Percentiles rank a stretch among this genome's conserved stretches.
Conservation (phyloP, 2,797 vertebrate species). For the Rhabdomys pumilio region DNA sequence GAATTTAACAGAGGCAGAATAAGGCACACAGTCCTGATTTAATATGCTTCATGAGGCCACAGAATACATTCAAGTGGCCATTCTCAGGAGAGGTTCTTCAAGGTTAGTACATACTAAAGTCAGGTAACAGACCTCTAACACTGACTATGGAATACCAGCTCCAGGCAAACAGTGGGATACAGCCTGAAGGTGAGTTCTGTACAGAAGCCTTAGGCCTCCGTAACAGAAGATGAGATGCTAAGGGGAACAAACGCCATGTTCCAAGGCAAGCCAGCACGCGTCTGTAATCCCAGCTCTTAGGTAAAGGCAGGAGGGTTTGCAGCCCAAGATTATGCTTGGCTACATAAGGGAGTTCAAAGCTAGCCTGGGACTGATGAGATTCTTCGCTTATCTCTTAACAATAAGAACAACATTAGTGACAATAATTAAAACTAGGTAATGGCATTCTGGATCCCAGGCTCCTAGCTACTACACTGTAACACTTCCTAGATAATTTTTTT, state of each 20-base stretch:
- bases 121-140: not conserved
- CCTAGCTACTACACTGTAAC: not conserved
- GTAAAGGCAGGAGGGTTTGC: not conserved
- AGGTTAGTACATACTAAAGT: not conserved
- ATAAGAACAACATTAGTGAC: not conserved
- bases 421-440: not conserved
- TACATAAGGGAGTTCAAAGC: not conserved
- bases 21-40: not conserved
- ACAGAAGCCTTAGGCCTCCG: not conserved
- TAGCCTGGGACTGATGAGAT: not conserved
- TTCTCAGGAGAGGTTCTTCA: not conserved
- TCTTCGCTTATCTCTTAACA: not conserved
- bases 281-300: not conserved
- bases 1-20: slow-evolving; percentile 5
- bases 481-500: not conserved
- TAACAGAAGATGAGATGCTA: not conserved
- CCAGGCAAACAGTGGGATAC: no score
- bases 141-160: not conserved
- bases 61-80: slow-evolving; percentile 8
- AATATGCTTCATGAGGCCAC: not conserved
- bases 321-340: not conserved
- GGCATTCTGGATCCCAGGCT: not conserved
- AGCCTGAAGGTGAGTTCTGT: not conserved
- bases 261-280: not conserved
- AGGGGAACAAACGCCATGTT: not conserved